Evolutionary conservation across 2,797 vertebrate species (phyloP), one percentile per base, ranked within the genome.

Genomic region (Dicrostonyx torquatus): DNA sequence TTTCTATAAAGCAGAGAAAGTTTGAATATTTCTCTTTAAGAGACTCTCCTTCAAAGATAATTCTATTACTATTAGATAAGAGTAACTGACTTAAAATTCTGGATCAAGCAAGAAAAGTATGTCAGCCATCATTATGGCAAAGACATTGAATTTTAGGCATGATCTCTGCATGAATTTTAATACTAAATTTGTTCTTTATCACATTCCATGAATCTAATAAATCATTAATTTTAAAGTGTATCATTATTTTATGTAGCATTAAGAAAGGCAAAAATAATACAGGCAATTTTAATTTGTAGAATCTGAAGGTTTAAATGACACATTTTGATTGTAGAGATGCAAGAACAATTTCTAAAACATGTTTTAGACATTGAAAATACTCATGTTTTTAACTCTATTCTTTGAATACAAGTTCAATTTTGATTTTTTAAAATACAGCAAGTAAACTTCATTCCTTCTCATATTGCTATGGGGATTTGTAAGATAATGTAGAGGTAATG

Each of bases 241-340:
- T 53, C 20, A 94, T 40, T 91, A 89, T 85, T 75, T 92, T 76
- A 68, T 60, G 34, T 75, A 80, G 6, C 29, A 86, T 22, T 79
- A 79, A 79, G 9, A 45, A 60, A 73, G 2, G 60, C 37, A 86
- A 53, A 12, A 86, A 66, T 40, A 66, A 66, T 91, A 48, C 60
- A 34, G 34, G 4, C 10, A 88, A 58, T 12, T 85, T 43, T 75
- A 77, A 24, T 77, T 82, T 14, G 43, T 43, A 68, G 48, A 88
- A 68, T 18, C 13, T 12, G 85, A 53, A 76, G 22, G 18, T 12
- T 92, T 92, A 88, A 91, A 68, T 66, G 14, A 62, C 14, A 24
- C 3, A 58, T 6, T 6, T 20, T 12, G 66, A 43, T 24, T 75
- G 60, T 22, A 79, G 29, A 87, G 3, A 79, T 72, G 17, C 53